These are phyloP conservation scores for Asbolus verrucosus DNA, from an alignment of 1,140 invertebrate species.

Conservation along the genomic window DNA sequence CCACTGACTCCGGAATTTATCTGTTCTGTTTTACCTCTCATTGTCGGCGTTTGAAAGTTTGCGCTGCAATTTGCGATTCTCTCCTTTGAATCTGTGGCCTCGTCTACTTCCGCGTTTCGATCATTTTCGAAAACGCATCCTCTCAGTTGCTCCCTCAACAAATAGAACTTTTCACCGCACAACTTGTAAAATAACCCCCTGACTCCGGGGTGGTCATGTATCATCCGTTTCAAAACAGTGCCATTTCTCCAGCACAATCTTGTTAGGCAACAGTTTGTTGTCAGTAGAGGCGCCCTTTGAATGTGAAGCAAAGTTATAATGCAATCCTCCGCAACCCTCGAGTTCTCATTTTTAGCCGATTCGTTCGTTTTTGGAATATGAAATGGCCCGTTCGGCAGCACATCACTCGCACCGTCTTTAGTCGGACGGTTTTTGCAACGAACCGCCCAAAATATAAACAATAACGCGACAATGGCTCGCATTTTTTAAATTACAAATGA, in stretches of 20 bases:
- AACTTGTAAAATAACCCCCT: neutral
- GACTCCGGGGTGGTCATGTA: neutral
- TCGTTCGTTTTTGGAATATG: constrained; percentile 17
- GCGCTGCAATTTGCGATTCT: constrained; percentile 32
- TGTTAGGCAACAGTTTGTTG: constrained; percentile 43
- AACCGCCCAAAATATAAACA: constrained; percentile 3
- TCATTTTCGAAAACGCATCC: constrained; percentile 32
- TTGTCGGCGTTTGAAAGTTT: constrained; percentile 34
- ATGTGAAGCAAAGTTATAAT: constrained; percentile 20
- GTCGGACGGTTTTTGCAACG: neutral
- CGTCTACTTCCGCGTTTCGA: constrained; percentile 23
- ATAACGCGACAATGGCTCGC: neutral
- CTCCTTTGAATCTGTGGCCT: constrained; percentile 24
- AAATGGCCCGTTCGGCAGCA: neutral
- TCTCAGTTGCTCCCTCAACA: neutral
- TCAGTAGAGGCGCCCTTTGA: constrained; percentile 2
- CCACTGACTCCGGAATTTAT: constrained; percentile 34
- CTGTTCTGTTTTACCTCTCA: constrained; percentile 11
- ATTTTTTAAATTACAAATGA: neutral
- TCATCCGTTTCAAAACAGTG: constrained; percentile 5
- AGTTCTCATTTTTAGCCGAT: neutral
- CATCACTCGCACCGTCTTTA: neutral
- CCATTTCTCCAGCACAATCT: constrained; percentile 15
- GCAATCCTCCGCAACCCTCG: neutral
- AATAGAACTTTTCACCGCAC: constrained; percentile 18